Evolutionary conservation across 2,113 vertebrate genomes (phyloP).

Genomic region (Pristiophorus japonicus): DNA sequence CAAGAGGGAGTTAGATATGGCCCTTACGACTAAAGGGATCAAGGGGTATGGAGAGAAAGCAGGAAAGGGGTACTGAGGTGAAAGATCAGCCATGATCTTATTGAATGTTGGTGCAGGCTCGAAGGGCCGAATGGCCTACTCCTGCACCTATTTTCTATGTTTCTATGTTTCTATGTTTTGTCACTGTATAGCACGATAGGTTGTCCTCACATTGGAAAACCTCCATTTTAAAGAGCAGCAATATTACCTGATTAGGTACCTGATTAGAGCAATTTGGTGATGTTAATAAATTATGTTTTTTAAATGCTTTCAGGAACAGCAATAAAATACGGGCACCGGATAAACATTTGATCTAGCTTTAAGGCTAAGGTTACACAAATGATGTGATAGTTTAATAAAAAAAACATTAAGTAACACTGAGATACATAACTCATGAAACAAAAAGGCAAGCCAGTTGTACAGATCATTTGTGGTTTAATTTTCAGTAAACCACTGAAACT

Average conservation of each 20-base stretch:
- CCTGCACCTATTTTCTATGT: too few relatives aligned
- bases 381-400: not conserved
- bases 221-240: not conserved
- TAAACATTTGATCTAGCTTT: not conserved
- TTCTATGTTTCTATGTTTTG: not conserved
- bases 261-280: not conserved
- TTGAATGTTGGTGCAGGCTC: too few relatives aligned
- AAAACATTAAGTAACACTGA: not conserved
- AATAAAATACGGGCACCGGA: not conserved
- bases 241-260: not conserved
- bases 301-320: not conserved
- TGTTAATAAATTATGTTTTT: not conserved
- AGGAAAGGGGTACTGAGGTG: too few relatives aligned
- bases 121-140: too few relatives aligned
- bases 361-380: not conserved
- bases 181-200: not conserved
- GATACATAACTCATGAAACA: not conserved
- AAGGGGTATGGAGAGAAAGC: too few relatives aligned
- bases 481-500: slow-evolving; percentile 27
- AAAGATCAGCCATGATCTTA: too few relatives aligned
- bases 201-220: not conserved
- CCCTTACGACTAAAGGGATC: too few relatives aligned
- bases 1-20: too few relatives aligned
- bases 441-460: not conserved
- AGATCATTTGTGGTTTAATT: not conserved